Base-by-base conservation (phyloP, 2,797 vertebrate genomes). In the Microcaecilia unicolor region DNA sequence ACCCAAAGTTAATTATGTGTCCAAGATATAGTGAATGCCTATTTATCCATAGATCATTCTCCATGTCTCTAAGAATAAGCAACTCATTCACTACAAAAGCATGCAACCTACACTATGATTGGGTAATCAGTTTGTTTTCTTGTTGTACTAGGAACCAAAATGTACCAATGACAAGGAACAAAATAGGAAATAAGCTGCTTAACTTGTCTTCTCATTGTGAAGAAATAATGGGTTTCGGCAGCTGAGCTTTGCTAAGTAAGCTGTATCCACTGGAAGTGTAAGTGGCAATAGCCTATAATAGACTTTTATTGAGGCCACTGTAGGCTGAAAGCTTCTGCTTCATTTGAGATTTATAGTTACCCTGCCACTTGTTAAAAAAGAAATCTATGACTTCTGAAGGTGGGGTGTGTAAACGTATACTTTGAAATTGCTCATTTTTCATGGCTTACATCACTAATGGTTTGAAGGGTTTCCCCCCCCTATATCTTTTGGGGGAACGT, bases 221-320 rank as follows among this genome's bases (percentile, higher is more conserved):
- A 65, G 70, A 61, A 81, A 26, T 80, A n/a, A n/a, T 80, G 80
- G 83, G 86, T 79, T 81, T 81, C 76, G 48, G 36, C 37, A 30
- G 74, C 81, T 83, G 75, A 81, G 74, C 77, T 73, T 76, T 72
- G 79, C 85, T 83, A n/a, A n/a, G n/a, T n/a, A n/a, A n/a, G n/a
- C n/a, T n/a, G n/a, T n/a, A n/a, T n/a, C n/a, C n/a, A n/a, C n/a
- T n/a, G n/a, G n/a, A n/a, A n/a, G n/a, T n/a, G n/a, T n/a, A n/a
- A n/a, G n/a, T n/a, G n/a, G 78, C 73, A 63, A 70, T 74, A 64
- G 56, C 71, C 71, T 36, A 52, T n/a, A 53, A 42, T 28, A 37
- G 55, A 25, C 44, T 37, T 48, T 18, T 12, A 20, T 36, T 11
- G 12, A 37, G 34, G 47, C 42, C 51, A 58, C 57, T 50, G 63